phyloP scores from a whole-genome alignment of 2,888 invertebrate species.

The Drosophila phalerata region DNA sequence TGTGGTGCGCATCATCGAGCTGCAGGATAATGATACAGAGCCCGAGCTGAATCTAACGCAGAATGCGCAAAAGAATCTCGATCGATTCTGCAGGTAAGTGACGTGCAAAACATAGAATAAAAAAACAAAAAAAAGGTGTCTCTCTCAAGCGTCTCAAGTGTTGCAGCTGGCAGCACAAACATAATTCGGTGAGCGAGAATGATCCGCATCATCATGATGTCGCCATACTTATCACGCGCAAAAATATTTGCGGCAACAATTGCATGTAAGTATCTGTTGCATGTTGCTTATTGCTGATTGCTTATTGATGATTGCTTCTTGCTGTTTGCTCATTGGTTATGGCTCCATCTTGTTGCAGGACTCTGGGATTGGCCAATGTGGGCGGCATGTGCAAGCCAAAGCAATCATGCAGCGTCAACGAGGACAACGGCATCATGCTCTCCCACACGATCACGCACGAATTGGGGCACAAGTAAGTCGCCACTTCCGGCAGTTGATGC shows the following conservation, averaged over 20 bases:
- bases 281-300: neutral
- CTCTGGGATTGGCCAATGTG: conserved; percentile 95
- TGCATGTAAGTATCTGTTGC: conserved; percentile 2
- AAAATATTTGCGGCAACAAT: conserved; percentile 89
- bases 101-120: conserved; percentile 86
- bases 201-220: conserved; percentile 96
- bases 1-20: conserved; percentile 93
- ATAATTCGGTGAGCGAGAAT: conserved; percentile 91
- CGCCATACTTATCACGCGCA: conserved; percentile 93
- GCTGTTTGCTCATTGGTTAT: conserved; percentile 15
- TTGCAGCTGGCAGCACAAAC: conserved; percentile 90
- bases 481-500: conserved; percentile 37
- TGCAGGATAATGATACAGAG: conserved; percentile 87
- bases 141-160: conserved; percentile 20
- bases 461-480: conserved; percentile 95
- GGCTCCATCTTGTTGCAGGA: conserved; percentile 86
- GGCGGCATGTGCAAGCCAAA: conserved; percentile 95
- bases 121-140: neutral
- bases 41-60: conserved; percentile 90
- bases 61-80: conserved; percentile 93
- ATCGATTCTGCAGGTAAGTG: conserved; percentile 90
- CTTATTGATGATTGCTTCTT: too few species aligned
- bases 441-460: conserved; percentile 97
- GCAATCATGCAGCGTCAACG: conserved; percentile 95
- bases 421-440: conserved; percentile 95